Conservation (phyloP, 2,888 invertebrate genomes). For the Hirtodrosophila duncani region DNA sequence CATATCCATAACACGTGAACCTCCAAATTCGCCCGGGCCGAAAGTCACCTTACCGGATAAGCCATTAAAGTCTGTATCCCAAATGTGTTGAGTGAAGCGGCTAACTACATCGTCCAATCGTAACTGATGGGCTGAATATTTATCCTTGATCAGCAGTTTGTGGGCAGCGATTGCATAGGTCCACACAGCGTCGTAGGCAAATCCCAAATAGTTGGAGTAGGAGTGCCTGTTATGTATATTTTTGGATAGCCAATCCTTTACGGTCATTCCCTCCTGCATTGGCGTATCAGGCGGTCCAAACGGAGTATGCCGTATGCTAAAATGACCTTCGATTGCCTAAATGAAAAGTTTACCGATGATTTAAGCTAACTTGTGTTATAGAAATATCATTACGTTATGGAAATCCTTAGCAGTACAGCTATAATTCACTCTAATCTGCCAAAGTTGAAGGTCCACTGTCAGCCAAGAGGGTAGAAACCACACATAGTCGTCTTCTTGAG, state of each 20-base stretch:
- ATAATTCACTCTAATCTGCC: slow-evolving; percentile 75
- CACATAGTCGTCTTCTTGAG: slow-evolving; percentile 85
- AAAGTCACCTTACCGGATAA: slow-evolving; percentile 87
- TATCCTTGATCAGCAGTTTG: slow-evolving; percentile 80
- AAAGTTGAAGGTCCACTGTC: slow-evolving; percentile 82
- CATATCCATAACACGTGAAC: slow-evolving; percentile 83
- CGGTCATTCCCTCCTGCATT: slow-evolving; percentile 82
- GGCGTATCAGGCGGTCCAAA: slow-evolving; percentile 81
- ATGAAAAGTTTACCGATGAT: background rate
- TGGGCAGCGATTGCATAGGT: slow-evolving; percentile 86
- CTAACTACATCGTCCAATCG: slow-evolving; percentile 46
- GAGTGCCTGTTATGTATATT: slow-evolving; percentile 13
- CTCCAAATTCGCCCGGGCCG: slow-evolving; percentile 79
- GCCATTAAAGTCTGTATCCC: slow-evolving; percentile 84
- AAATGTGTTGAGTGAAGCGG: slow-evolving; percentile 82
- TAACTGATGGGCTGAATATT: slow-evolving; percentile 51
- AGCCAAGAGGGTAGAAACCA: slow-evolving; percentile 92
- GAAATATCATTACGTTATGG: slow-evolving; percentile 76
- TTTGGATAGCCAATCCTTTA: slow-evolving; percentile 80
- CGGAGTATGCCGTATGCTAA: slow-evolving; percentile 84
- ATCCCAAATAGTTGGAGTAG: slow-evolving; percentile 85
- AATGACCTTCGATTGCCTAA: slow-evolving; percentile 86
- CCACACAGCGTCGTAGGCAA: slow-evolving; percentile 91
- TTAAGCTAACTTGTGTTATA: background rate
- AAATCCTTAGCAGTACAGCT: slow-evolving; percentile 83